phyloP scores from a whole-genome alignment of 1,140 invertebrate species.

The Drosophila lacertosa region DNA sequence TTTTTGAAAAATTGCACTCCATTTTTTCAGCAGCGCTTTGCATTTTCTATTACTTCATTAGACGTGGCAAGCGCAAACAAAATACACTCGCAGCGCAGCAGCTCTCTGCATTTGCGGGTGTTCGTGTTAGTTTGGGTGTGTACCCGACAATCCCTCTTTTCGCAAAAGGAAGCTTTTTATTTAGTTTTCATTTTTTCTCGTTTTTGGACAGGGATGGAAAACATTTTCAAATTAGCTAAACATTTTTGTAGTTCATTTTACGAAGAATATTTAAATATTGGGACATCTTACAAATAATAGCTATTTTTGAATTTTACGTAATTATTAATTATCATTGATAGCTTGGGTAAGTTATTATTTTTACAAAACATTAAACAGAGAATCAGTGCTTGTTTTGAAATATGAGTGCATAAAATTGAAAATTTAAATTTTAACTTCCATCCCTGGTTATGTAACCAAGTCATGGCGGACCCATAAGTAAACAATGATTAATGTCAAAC shows the following conservation, averaged over 20 bases:
- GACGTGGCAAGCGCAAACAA: conserved; percentile 44
- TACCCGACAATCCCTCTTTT: conserved; percentile 10
- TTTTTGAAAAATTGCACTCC: conserved; percentile 66
- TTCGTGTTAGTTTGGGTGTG: not conserved
- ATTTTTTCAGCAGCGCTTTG: conserved; percentile 75
- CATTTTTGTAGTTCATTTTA: no score
- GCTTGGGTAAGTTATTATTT: no score
- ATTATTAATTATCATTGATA: no score
- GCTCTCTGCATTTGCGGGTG: not conserved
- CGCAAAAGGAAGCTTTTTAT: not conserved
- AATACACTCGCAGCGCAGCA: conserved; percentile 45
- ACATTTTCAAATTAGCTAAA: not conserved
- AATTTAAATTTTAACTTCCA: not conserved
- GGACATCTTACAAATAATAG: no score
- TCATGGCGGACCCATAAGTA: conserved; percentile 42
- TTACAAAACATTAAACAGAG: not conserved
- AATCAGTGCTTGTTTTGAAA: not conserved
- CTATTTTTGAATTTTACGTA: no score
- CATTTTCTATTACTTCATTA: conserved; percentile 79
- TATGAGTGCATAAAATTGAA: not conserved
- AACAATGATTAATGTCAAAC: conserved; percentile 62
- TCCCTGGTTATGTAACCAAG: conserved; percentile 5
- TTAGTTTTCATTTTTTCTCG: not conserved
- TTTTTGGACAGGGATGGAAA: conserved; percentile 11
- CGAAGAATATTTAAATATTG: no score